phyloP scores from a whole-genome alignment of 2,797 vertebrate species.

The Sebastes hubbsi region DNA sequence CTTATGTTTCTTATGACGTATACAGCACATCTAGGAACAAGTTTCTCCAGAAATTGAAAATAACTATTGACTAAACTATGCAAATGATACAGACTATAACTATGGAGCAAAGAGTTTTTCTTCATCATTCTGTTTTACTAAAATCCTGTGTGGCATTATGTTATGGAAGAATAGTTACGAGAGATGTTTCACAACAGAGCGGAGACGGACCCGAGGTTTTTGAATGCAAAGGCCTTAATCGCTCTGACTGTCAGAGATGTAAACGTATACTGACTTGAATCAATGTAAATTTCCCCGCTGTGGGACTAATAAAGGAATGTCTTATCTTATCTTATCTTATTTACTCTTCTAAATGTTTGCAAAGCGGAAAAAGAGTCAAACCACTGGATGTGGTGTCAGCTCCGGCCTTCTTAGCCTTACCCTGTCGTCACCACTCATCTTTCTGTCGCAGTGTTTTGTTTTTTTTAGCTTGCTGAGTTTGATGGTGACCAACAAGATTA shows the following conservation, averaged over 20 bases:
- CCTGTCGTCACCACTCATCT: background rate
- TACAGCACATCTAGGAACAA: background rate
- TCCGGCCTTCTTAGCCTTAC: background rate
- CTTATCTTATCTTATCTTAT: background rate
- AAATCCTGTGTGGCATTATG: background rate
- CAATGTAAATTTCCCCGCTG: fast-evolving
- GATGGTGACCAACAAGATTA: background rate
- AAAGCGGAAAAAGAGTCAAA: background rate
- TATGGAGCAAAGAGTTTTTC: too few relatives aligned
- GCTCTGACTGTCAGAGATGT: background rate
- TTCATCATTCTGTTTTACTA: background rate
- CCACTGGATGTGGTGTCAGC: background rate
- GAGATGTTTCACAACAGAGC: background rate
- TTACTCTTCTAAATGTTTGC: background rate
- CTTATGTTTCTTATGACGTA: background rate
- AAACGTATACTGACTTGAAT: background rate
- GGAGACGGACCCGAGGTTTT: background rate
- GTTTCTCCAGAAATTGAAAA: background rate
- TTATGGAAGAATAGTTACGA: background rate
- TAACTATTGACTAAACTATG: background rate
- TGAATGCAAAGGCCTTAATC: background rate
- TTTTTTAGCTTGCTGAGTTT: background rate
- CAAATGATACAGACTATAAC: background rate
- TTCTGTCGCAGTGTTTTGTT: background rate
- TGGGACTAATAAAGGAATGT: too few relatives aligned